Base-by-base conservation (phyloP, 1,140 invertebrate genomes). In the Forficula auricularia region DNA sequence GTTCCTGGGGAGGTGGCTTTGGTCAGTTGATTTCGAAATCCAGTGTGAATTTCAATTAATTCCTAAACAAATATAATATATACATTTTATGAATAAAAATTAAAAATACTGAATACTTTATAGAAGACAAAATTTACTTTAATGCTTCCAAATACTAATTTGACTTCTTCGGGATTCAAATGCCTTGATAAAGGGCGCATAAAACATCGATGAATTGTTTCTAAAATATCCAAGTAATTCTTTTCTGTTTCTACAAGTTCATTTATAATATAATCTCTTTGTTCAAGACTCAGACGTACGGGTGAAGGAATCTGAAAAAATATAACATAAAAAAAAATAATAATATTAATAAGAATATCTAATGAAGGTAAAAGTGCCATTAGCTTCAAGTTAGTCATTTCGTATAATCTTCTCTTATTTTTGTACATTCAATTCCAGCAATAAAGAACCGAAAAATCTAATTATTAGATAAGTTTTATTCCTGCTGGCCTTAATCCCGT, bases 181-280 rank as follows among this genome's bases (percentile, higher is more conserved):
- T 76, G 58, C 33, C 67, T 64, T 42, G 72, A 71, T n/a, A 96
- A 62, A 12, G 83, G 83, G 45, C 71, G 65, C 53, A 84, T 74
- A 54, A 89, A 92, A 58, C 83, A 75, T 44, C 72, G 72, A 41
- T 82, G 76, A 32, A 98, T 72, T 65, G 88, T 92, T 52, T 75
- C 75, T 13, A 98, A 66, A 30, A 94, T 92, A 51, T 94, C 86
- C 14, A 95, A 78, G 59, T 97, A 98, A 64, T 97, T 97, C 47
- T 79, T 82, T 63, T 98, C 94, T 0, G 94, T 98, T 61, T 96
- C 90, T 10, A 96, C 72, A 3, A 98, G 65, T 62, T 98, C 94
- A 53, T 88, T 79, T 47, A 98, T 83, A 38, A 94, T 91, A 58
- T 91, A 91, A 63, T 97, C 91, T 44, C 90, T 67, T 62, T 95